A percentile compares a stretch with the other conserved stretches of the same genome.
These are phyloP conservation scores for Noctilio leporinus DNA, from an alignment of 2,113 vertebrate genomes.

Conservation along the genomic window DNA sequence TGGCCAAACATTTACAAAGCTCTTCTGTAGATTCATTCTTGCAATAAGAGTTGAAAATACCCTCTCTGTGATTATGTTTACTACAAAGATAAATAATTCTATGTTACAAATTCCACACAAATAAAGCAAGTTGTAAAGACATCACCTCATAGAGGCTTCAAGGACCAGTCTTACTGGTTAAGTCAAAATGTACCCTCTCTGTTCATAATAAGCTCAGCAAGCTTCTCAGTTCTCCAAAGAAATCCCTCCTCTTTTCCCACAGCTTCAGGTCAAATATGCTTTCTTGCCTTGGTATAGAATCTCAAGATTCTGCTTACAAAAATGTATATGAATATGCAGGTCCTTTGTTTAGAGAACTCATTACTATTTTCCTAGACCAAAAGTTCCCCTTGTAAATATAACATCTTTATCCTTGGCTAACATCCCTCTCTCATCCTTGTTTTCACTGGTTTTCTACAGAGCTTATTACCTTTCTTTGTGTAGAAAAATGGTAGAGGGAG, in stretches of 20 bases:
- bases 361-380: not conserved
- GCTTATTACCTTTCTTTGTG: not conserved
- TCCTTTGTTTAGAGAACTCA: not conserved
- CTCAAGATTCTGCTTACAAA: not conserved
- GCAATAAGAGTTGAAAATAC: not conserved
- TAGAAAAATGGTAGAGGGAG: not conserved
- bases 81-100: not conserved
- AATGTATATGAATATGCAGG: not conserved
- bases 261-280: not conserved
- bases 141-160: not conserved
- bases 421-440: not conserved
- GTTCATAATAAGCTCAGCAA: not conserved
- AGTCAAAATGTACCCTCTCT: not conserved
- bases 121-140: not conserved
- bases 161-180: not conserved
- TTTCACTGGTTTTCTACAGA: not conserved
- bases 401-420: not conserved
- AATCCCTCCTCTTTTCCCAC: not conserved
- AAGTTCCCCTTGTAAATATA: not conserved
- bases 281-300: not conserved
- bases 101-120: not conserved
- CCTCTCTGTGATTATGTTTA: not conserved
- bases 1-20: not conserved
- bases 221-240: not conserved
- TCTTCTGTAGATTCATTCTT: not conserved